A percentile compares a stretch with the other conserved stretches of the same genome.
Conservation (phyloP, 2,113 vertebrate genomes). For the Ceyx margarethae region DNA sequence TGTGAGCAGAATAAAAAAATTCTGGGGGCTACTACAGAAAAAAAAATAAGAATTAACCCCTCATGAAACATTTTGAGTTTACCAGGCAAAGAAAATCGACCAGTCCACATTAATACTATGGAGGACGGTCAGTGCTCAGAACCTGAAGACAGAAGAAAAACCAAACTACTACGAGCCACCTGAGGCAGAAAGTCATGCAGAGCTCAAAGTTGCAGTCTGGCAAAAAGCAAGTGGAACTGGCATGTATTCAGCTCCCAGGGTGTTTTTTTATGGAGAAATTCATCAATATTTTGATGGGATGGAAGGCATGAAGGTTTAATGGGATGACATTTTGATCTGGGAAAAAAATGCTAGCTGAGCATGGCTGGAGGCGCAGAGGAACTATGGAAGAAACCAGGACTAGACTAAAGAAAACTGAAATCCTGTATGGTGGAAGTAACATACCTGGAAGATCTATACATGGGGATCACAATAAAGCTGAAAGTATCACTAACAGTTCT, state of each 20-base stretch:
- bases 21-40: not conserved
- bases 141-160: conserved; percentile 32
- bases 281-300: conserved; percentile 60
- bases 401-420: conserved; percentile 8
- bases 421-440: not conserved
- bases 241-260: conserved; percentile 15
- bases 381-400: not conserved
- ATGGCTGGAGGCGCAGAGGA: conserved; percentile 25
- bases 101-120: not conserved
- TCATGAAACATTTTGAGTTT: not conserved
- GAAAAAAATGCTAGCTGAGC: not conserved
- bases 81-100: conserved; percentile 11
- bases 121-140: conserved; percentile 35
- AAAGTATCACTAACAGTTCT: not conserved
- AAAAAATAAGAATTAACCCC: conserved; percentile 12
- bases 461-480: not conserved
- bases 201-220: conserved; percentile 35
- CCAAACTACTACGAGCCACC: conserved; percentile 18
- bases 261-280: conserved; percentile 31
- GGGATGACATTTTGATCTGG: conserved; percentile 46
- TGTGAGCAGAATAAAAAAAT: conserved; percentile 12
- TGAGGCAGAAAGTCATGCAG: conserved; percentile 45
- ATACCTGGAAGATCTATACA: not conserved
- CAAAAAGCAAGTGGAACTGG: conserved; percentile 39
- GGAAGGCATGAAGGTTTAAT: conserved; percentile 59